Conservation (phyloP, 2,113 vertebrate genomes). For the Caloenas nicobarica region DNA sequence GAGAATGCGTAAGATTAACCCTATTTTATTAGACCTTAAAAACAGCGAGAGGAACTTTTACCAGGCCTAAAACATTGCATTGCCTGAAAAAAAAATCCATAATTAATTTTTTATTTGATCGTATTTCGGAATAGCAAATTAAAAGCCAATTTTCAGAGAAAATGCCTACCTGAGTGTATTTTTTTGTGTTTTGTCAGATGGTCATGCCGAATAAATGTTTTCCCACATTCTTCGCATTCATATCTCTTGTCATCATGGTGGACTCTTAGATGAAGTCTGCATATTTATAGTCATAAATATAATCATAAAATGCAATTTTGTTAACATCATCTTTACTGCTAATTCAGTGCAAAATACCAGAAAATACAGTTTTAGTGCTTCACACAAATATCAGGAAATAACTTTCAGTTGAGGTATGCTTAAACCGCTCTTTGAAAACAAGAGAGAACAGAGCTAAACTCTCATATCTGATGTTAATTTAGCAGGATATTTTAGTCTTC, state of each 20-base stretch:
- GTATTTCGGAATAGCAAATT: neutral
- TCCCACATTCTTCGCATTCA: slow-evolving; percentile 96
- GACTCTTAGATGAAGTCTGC: slow-evolving; percentile 92
- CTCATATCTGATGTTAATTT: neutral
- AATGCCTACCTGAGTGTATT: slow-evolving; percentile 91
- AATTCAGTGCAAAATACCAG: neutral
- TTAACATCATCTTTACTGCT: neutral
- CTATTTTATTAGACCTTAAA: neutral
- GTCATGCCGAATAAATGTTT: slow-evolving; percentile 96
- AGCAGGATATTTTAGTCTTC: neutral
- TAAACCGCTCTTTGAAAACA: neutral
- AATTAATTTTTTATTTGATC: neutral
- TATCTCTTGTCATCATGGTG: slow-evolving; percentile 98
- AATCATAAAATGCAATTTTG: neutral
- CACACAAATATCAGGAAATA: neutral
- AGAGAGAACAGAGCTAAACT: neutral
- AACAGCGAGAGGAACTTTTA: neutral
- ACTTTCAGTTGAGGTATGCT: neutral
- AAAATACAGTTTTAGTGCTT: neutral
- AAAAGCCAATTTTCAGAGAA: neutral
- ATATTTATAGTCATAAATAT: neutral
- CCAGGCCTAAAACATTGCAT: neutral
- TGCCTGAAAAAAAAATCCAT: neutral
- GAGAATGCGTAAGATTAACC: neutral
- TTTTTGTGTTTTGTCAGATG: slow-evolving; percentile 98